Base-by-base conservation (phyloP, 1,140 invertebrate genomes). In the Caenorhabditis tropicalis region DNA sequence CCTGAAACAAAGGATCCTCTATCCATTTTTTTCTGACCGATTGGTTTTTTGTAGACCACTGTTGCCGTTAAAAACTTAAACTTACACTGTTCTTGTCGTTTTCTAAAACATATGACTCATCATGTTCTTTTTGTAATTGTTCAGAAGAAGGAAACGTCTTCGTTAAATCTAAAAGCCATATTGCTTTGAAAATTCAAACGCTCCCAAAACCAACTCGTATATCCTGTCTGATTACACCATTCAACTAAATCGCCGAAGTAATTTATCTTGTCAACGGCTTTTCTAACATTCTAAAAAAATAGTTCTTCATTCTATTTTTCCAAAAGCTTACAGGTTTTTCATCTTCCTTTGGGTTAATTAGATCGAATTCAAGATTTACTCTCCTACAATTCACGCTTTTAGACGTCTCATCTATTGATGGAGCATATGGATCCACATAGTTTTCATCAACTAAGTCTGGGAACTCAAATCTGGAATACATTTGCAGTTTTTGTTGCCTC, bases 401-500 rank as follows among this genome's bases (percentile, higher is more conserved):
- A 4, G n/a, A 27, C 7, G n/a, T n/a, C 16, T 21, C 53, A n/a
- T 56, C 7, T 56, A 19, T 27, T 7, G n/a, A 21, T 21, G n/a
- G 27, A 24, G 3, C 15, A 6, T 70, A 70, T 5, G 60, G 60
- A 5, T 19, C 31, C 15, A 9, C 15, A 12, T 19, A 24, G 29
- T 7, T 29, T 29, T 24, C 24, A 7, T 19, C 27, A n/a, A 56
- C n/a, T 19, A 27, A 6, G 19, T 6, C 39, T 6, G 39, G 39
- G 12, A 43, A 43, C 39, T 43, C 39, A 12, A 43, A 43, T 43
- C 39, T 43, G 39, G 12, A 43, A 6, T 43, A 43, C 9, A 9
- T 6, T 2, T 56, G 9, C 21, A 9, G 5, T 27, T n/a, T 27
- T 1, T n/a, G 12, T 91, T 79, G 90, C 19, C 81, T 56, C 2